phyloP scores from a whole-genome alignment of 2,888 invertebrate species.

The Anodontia alba region DNA sequence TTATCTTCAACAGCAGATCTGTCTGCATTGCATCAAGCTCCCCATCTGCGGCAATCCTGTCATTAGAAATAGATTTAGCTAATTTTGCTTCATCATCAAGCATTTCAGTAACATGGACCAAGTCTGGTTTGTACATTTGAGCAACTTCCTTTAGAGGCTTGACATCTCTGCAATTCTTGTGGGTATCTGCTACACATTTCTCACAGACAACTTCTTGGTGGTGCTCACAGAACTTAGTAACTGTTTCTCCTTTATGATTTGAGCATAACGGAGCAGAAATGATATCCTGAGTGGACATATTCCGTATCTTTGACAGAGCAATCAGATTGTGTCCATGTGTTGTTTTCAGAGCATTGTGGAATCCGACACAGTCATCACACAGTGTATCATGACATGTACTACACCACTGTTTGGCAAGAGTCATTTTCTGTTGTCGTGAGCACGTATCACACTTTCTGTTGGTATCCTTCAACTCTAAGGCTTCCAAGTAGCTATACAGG shows the following conservation, averaged over 20 bases:
- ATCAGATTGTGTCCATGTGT: conserved; percentile 58
- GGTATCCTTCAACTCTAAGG: conserved; percentile 45
- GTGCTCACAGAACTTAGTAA: conserved; percentile 59
- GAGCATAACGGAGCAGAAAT: conserved; percentile 54
- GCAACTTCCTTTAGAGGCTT: conserved; percentile 47
- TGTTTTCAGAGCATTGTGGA: conserved; percentile 65
- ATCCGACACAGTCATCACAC: conserved; percentile 58
- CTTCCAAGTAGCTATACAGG: conserved; percentile 54
- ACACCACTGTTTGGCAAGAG: conserved; percentile 59
- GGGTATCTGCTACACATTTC: conserved; percentile 55
- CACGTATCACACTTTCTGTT: conserved; percentile 63
- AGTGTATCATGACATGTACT: conserved; percentile 60
- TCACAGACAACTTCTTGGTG: conserved; percentile 62
- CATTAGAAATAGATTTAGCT: conserved; percentile 53
- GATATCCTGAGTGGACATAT: conserved; percentile 46
- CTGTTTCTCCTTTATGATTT: conserved; percentile 56
- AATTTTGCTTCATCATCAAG: conserved; percentile 54
- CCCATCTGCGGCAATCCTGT: conserved; percentile 47
- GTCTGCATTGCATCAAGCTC: conserved; percentile 44
- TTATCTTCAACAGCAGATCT: conserved; percentile 49
- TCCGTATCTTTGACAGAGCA: conserved; percentile 39
- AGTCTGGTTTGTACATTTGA: conserved; percentile 30
- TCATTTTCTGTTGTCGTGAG: conserved; percentile 45
- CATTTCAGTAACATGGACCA: conserved; percentile 23
- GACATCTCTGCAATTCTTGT: conserved; percentile 58